Evolutionary conservation across 1,140 invertebrate species (phyloP), one percentile per base, ranked within the genome.

Genomic region (Euwallacea fornicatus): DNA sequence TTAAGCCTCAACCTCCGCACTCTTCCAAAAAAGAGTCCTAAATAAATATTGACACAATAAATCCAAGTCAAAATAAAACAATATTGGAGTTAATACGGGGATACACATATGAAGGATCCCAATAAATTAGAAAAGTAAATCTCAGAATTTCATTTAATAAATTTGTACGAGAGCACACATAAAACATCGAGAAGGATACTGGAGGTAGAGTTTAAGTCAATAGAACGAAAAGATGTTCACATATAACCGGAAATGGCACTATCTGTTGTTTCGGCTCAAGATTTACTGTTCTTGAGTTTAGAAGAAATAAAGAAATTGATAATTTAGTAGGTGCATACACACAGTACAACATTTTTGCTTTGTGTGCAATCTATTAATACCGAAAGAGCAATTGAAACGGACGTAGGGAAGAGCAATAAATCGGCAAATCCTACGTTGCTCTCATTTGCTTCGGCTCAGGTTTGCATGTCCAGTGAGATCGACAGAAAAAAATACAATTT

Each of bases 161-260:
- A 60, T 68, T 68, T 60, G 56, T 44, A 46, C 66, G 42, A 60
- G 16, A 47, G 42, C 13, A 47, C 9, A 60, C n/a, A 66, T 66
- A 58, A 59, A 67, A 68, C 13, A 68, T 60, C 13, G 0, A 21
- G 43, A 50, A 60, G 56, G 66, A 60, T 68, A 53, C 56, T 58
- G 66, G 15, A 60, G 42, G 44, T 68, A 68, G 42, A 68, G 44
- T 68, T 68, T 68, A 67, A 67, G 66, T 68, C 66, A 68, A 60
- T 67, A 68, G 56, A 68, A 50, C 8, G 55, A 68, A 68, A 68
- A 60, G 66, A 68, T 68, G 66, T 68, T 46, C 55, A 43, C 66
- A 68, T 68, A 68, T 68, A 68, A 68, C 66, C 55, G 66, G 66
- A 68, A 68, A 68, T 60, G 55, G 56, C 66, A 60, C 55, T 68